phyloP scores from a whole-genome alignment of 2,113 vertebrate species.

The Cacatua alba region DNA sequence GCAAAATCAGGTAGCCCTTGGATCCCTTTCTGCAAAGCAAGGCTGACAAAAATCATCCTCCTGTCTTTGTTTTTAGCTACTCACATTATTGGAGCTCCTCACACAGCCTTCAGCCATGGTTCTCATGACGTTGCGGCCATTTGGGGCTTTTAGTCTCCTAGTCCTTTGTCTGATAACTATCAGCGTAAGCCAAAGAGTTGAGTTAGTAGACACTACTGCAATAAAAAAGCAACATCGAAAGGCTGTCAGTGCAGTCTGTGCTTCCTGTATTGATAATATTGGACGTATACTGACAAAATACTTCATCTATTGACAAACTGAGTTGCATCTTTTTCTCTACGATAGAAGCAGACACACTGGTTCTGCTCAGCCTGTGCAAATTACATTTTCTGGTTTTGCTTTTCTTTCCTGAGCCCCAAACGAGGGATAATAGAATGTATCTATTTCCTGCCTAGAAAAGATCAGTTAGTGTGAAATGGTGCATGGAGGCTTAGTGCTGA shows the following conservation, averaged over 20 bases:
- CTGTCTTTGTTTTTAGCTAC: not conserved
- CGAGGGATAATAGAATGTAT: constrained; percentile 34
- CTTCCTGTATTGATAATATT: constrained; percentile 19
- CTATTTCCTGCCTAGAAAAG: constrained; percentile 51
- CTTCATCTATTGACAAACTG: not conserved
- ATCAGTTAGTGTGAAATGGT: constrained; percentile 58
- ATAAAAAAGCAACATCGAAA: not conserved
- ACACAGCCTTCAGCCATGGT: not conserved
- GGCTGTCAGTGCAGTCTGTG: not conserved
- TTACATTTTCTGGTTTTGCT: constrained; percentile 6
- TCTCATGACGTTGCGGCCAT: not conserved
- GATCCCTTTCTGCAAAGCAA: not conserved
- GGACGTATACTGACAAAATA: not conserved
- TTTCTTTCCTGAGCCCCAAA: constrained; percentile 1
- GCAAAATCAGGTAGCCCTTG: fast-evolving
- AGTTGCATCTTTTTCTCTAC: not conserved
- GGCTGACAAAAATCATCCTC: not conserved
- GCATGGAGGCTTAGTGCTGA: constrained; percentile 53
- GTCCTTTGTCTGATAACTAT: not conserved
- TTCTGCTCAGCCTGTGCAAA: not conserved
- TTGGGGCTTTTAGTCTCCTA: not conserved
- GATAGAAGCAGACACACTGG: not conserved
- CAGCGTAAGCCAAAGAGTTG: not conserved
- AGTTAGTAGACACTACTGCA: not conserved
- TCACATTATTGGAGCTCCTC: not conserved